Evolutionary conservation across 92 coral and sea anemone genomes (phyloP), one percentile per base, ranked within the genome.

Genomic region (Hydrozoanthus gracilis): DNA sequence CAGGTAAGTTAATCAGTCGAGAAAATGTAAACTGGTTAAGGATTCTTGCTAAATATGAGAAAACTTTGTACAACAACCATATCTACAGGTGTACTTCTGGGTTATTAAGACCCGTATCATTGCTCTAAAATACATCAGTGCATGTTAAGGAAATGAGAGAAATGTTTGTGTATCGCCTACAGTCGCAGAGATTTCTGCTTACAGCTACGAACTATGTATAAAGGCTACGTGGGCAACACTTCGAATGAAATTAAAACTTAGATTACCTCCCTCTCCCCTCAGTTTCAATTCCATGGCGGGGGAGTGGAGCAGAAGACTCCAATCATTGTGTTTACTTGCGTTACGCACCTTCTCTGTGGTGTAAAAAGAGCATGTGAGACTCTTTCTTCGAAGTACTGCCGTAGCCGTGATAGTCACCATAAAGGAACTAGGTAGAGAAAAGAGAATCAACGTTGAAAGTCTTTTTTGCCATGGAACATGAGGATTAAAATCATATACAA

Each of bases 331-430:
- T 27, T 27, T 27, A 27, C 39, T 68, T 5, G 15, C 13, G 10
- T 11, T 68, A 68, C 73, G 4, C 73, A 68, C 99, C 95, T 92
- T 95, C 96, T 83, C 92, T 87, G 83, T 96, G 99, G 71, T 96
- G 99, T 13, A 96, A 83, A 69, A 96, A 96, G 49, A 96, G 92
- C 99, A 96, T 96, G 77, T 96, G 98, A 2, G 98, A 93, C 79
- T 96, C 99, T 76, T 92, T 95, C 78, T 92, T 92, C 60, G 98
- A 89, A 7, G 92, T 73, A 56, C 91, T 92, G 4, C 98, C 98
- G 90, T 95, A 92, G 48, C 95, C 92, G 49, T 73, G 92, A 76
- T 94, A 96, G 61, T 86, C 89, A 6, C 99, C 99, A 91, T 94
- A 89, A 47, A 96, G 89, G 88, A 96, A 96, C 99, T 96, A 79